These are phyloP conservation scores for Aotus griseimembra DNA, from an alignment of 2,797 vertebrate species.

Conservation along the genomic window DNA sequence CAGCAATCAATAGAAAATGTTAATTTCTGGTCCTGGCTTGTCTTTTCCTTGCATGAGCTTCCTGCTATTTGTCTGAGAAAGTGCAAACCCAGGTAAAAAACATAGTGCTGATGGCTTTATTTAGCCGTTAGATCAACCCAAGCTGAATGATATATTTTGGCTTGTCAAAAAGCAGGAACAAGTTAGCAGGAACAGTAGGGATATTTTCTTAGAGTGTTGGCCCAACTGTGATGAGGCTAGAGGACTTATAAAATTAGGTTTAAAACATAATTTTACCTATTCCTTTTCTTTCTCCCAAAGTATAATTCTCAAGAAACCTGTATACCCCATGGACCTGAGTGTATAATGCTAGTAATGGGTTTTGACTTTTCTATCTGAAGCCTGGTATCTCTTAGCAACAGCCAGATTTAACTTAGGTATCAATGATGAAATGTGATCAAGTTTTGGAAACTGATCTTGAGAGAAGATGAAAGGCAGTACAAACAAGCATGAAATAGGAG, in stretches of 20 bases:
- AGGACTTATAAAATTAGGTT: background rate
- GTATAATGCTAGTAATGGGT: background rate
- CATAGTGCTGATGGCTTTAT: conserved; percentile 16
- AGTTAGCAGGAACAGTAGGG: background rate
- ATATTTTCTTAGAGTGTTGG: conserved; percentile 19
- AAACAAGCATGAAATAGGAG: background rate
- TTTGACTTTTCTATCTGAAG: background rate
- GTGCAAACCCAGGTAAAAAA: conserved; percentile 38
- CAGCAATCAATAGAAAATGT: conserved; percentile 22
- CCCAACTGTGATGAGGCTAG: background rate
- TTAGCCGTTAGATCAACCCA: conserved; percentile 31
- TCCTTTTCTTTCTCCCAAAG: background rate
- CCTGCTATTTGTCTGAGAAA: conserved; percentile 68
- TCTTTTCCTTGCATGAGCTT: conserved; percentile 48
- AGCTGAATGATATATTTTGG: background rate
- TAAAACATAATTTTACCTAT: conserved; percentile 10
- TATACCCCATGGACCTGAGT: background rate
- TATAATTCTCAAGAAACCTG: background rate
- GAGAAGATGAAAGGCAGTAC: background rate
- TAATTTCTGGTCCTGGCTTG: conserved; percentile 48
- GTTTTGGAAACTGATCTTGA: background rate
- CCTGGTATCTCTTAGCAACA: conserved; percentile 35
- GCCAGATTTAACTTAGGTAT: background rate
- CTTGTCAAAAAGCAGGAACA: conserved; percentile 9
- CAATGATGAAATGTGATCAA: background rate